These are phyloP conservation scores for Pelodytes ibericus DNA, from an alignment of 2,797 vertebrate genomes.

Conservation along the genomic window DNA sequence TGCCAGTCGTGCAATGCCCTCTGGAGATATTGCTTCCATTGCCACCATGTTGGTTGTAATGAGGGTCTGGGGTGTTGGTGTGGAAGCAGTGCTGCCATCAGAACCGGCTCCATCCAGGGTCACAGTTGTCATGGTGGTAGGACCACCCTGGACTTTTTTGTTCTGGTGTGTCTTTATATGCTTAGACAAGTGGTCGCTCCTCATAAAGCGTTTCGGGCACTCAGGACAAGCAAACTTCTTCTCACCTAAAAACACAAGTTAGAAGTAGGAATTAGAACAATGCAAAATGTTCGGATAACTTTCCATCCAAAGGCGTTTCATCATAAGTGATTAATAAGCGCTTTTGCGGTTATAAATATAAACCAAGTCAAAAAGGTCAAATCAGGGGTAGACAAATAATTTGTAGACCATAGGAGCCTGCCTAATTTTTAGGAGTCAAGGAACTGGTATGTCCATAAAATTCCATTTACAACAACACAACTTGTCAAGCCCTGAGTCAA, in stretches of 20 bases:
- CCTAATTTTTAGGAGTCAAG: no score
- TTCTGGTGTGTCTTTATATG: conserved; percentile 95
- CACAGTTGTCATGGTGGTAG: conserved; percentile 70
- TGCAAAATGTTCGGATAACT: no score
- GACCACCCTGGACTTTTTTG: conserved; percentile 77
- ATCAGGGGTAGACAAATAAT: no score
- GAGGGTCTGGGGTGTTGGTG: conserved; percentile 80
- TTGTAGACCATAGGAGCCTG: no score
- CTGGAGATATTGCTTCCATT: conserved; percentile 92
- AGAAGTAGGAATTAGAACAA: no score
- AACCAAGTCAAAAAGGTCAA: no score
- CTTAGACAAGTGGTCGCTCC: conserved; percentile 95
- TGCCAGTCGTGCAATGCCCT: conserved; percentile 88
- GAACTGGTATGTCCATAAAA: no score
- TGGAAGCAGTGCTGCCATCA: conserved; percentile 66
- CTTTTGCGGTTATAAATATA: no score
- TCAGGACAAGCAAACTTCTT: conserved; percentile 90
- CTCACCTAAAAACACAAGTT: conserved; percentile 76
- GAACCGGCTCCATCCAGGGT: conserved; percentile 72
- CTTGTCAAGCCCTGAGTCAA: no score
- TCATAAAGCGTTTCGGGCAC: conserved; percentile 97
- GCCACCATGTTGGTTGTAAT: conserved; percentile 81
- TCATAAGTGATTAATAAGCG: no score
- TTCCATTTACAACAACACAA: no score
- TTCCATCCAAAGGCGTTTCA: no score